A percentile compares a stretch with the other conserved stretches of the same genome.
Conservation (phyloP, 2,888 invertebrate genomes). For the Diplazon laetatorius region DNA sequence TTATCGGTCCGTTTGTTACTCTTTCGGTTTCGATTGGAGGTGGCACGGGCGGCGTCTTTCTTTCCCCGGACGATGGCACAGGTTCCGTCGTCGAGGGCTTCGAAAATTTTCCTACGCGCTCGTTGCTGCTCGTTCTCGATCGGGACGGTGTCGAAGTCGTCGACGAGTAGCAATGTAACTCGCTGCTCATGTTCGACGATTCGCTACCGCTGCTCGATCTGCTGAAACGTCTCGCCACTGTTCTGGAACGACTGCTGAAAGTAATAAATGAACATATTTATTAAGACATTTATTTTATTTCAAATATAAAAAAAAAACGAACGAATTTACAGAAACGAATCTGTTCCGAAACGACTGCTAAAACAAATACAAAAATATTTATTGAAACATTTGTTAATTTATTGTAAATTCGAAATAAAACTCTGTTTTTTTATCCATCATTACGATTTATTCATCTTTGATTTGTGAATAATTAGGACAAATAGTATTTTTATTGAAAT, state of each 20-base stretch:
- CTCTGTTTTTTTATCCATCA: too few relatives aligned
- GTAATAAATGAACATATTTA: conserved; percentile 6
- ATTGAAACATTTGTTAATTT: conserved; percentile 1
- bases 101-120: conserved; percentile 74
- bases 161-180: conserved; percentile 79
- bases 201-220: conserved; percentile 81
- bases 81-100: conserved; percentile 73
- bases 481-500: too few relatives aligned
- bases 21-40: conserved; percentile 77
- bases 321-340: conserved; percentile 79
- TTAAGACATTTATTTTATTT: conserved; percentile 1
- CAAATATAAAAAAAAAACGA: too few relatives aligned
- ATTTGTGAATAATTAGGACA: too few relatives aligned
- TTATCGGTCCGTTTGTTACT: conserved; percentile 74
- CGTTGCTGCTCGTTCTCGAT: conserved; percentile 82
- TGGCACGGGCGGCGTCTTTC: conserved; percentile 72
- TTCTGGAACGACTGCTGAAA: conserved; percentile 75
- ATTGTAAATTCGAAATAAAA: too few relatives aligned
- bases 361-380: conserved; percentile 3
- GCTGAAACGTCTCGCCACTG: conserved; percentile 78
- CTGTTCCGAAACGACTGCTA: conserved; percentile 76
- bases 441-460: too few relatives aligned
- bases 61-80: conserved; percentile 72
- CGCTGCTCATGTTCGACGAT: conserved; percentile 80
- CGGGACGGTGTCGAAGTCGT: conserved; percentile 83